Base-by-base conservation (phyloP, 1,140 invertebrate genomes). In the Archivesica marissinica region DNA sequence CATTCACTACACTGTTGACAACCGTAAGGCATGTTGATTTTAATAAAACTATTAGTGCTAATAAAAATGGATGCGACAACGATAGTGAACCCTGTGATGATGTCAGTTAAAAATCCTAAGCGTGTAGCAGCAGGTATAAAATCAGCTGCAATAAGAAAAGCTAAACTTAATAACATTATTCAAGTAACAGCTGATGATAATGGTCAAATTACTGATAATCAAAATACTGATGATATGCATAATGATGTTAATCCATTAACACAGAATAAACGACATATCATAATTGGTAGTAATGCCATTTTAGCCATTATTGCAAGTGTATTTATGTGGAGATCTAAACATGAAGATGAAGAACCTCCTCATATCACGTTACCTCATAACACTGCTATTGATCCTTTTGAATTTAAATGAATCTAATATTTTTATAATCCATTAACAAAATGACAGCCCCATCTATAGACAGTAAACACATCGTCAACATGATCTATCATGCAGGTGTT, bases 1-100 rank as follows among this genome's bases (percentile, higher is more conserved):
- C 74, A 38, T 56, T 76, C 15, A 76, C 74, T 54, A 35, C 74
- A 13, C 20, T 33, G n/a, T 23, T 76, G 28, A 76, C 74, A 54
- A 76, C 47, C 2, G 7, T 25, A 38, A 76, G 28, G 25, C 59
- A 64, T 64, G 13, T 64, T 6, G 25, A 17, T 30, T 74, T 44
- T 74, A 30, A 4, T 15, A 11, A 15, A 44, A 4, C 15, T 44
- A 6, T 30, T 17, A 25, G 47, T n/a, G n/a, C n/a, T n/a, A n/a
- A n/a, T n/a, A n/a, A n/a, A n/a, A n/a, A n/a, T n/a, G n/a, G n/a
- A n/a, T n/a, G n/a, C n/a, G n/a, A n/a, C n/a, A n/a, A n/a, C n/a
- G n/a, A n/a, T n/a, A n/a, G n/a, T n/a, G n/a, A n/a, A n/a, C n/a
- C n/a, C n/a, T n/a, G n/a, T n/a, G n/a, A n/a, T n/a, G n/a, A n/a